Conservation (phyloP, 2,888 invertebrate species). For the Branchinecta sandiegonensis region DNA sequence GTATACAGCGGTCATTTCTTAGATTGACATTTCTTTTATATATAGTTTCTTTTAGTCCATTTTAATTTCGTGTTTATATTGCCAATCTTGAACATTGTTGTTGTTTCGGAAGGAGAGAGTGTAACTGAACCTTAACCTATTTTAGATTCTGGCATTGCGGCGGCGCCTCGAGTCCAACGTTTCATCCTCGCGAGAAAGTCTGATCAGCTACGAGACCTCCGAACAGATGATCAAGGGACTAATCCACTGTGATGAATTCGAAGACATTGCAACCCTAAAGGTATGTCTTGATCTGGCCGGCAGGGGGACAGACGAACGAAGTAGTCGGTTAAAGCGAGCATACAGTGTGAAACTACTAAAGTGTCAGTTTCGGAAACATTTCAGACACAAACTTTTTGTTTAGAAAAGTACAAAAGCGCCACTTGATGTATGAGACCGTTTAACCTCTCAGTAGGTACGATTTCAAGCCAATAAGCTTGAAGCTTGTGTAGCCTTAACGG, state of each 20-base stretch:
- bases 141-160: constrained; percentile 61
- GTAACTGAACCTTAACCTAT: neutral
- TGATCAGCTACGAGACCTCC: constrained; percentile 64
- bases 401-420: too few species aligned
- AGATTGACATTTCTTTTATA: too few species aligned
- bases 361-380: neutral
- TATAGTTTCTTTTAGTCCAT: too few species aligned
- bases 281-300: constrained; percentile 30
- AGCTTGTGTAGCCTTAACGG: too few species aligned
- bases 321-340: too few species aligned
- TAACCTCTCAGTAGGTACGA: too few species aligned
- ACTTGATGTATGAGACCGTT: too few species aligned
- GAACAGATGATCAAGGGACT: constrained; percentile 77
- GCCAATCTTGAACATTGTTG: neutral
- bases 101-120: constrained; percentile 10
- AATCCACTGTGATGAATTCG: constrained; percentile 92
- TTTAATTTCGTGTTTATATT: neutral
- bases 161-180: constrained; percentile 76
- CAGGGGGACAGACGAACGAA: too few species aligned
- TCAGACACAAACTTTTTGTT: too few species aligned
- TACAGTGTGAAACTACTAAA: too few species aligned
- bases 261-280: constrained; percentile 74
- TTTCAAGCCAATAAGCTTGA: too few species aligned
- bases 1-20: too few species aligned
- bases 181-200: constrained; percentile 61